Base-by-base conservation (phyloP, 2,888 invertebrate genomes). In the Caenorhabditis sp. region DNA sequence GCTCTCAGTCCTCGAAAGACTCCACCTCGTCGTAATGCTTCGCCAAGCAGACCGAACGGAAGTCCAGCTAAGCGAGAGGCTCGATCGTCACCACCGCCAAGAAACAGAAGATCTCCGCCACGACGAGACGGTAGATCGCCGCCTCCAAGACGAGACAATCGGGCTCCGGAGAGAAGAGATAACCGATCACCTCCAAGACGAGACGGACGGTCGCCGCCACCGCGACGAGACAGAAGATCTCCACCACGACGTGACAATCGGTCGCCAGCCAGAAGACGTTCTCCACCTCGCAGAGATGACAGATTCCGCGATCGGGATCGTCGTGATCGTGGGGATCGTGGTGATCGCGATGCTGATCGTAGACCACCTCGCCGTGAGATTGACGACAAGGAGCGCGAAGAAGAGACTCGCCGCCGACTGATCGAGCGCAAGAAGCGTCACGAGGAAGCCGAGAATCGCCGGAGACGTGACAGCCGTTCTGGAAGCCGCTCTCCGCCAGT, bases 1-100 rank as follows among this genome's bases (percentile, higher is more conserved):
- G 78, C 83, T 44, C 61, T 79, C 24, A 83, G 83, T 40, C 85
- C 85, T 0, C 61, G 84, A 56, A 74, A 64, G 24, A 64, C 82
- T 11, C 82, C 82, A 4, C 82, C 82, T 2, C 28, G 82, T 32
- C 24, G 82, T 13, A 67, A 76, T 24, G 53, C 47, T 11, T 64
- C 74, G 20, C 62, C 69, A 13, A 37, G 24, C 6, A 32, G 32
- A 32, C 32, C 4, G 9, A 32, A 9, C 32, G 32, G 32, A 32
- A 32, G 32, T 9, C 22, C n/a, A 11, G 24, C 50, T 0, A 24
- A 55, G 26, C 22, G 47, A n/a, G n/a, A n/a, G n/a, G n/a, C n/a
- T n/a, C n/a, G n/a, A n/a, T n/a, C n/a, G n/a, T n/a, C n/a, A n/a
- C n/a, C n/a, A 6, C 37, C 32, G 13, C 64, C 60, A 50, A 40